A percentile compares a stretch with the other conserved stretches of the same genome.
Conservation (phyloP, 2,113 vertebrate species). For the Melanerpes aurifrons region DNA sequence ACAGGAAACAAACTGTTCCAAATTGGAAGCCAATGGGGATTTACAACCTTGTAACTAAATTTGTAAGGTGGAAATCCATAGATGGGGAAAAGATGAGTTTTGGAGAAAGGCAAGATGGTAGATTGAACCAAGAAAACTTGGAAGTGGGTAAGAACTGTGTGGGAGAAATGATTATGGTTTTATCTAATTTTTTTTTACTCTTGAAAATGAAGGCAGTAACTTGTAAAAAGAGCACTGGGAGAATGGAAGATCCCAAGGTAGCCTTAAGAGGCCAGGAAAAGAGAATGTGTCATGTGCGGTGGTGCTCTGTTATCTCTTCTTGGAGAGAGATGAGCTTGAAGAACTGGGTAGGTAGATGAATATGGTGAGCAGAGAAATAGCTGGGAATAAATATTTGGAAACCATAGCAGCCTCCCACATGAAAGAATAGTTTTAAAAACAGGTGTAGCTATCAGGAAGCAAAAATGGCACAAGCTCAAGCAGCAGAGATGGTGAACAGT, state of each 20-base stretch:
- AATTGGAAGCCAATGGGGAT: constrained; percentile 7
- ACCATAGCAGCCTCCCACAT: background rate
- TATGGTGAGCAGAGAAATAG: background rate
- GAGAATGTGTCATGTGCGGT: background rate
- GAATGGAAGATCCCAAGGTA: background rate
- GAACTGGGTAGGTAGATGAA: background rate
- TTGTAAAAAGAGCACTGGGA: background rate
- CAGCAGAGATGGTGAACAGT: background rate
- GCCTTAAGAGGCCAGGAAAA: background rate
- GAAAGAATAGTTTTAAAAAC: background rate
- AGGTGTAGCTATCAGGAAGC: background rate
- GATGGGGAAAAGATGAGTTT: background rate
- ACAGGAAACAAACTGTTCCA: background rate
- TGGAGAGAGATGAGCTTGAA: background rate
- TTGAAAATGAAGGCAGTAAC: constrained; percentile 4
- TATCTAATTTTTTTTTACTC: background rate
- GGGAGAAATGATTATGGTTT: background rate
- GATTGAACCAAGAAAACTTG: background rate
- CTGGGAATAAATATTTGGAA: background rate
- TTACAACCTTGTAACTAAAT: background rate
- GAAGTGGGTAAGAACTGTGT: background rate
- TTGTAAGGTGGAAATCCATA: background rate
- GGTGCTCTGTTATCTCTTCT: background rate
- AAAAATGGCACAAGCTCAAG: background rate
- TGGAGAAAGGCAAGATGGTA: background rate